A percentile compares a stretch with the other conserved stretches of the same genome.
These are phyloP conservation scores for Spheniscus mendiculus DNA, from an alignment of 2,113 vertebrate species.

Conservation along the genomic window DNA sequence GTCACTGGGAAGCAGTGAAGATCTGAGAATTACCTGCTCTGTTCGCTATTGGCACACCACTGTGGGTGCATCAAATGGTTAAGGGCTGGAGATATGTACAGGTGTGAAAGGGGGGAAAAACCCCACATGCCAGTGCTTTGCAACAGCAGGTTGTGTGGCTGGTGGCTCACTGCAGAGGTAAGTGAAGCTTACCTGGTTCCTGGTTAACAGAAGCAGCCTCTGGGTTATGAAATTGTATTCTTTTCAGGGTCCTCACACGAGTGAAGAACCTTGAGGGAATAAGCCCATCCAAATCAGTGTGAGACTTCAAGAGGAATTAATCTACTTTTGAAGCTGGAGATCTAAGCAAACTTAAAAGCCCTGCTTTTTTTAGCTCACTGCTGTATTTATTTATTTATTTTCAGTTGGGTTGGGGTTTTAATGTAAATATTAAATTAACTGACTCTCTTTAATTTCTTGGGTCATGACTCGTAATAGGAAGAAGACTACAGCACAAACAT, in stretches of 20 bases:
- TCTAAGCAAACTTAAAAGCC: background rate
- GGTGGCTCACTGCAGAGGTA: background rate
- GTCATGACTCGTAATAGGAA: background rate
- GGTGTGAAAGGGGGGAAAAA: background rate
- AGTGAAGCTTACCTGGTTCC: background rate
- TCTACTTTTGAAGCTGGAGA: conserved; percentile 3
- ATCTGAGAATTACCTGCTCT: background rate
- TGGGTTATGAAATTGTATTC: background rate
- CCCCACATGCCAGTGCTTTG: background rate
- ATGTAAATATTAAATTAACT: background rate
- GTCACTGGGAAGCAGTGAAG: background rate
- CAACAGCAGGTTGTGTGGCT: background rate
- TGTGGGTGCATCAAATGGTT: background rate
- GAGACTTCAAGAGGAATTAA: background rate
- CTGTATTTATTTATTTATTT: background rate
- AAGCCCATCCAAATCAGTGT: background rate
- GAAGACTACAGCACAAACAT: background rate
- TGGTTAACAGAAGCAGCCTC: background rate
- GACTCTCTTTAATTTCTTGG: background rate
- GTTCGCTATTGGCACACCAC: background rate
- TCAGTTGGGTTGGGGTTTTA: background rate
- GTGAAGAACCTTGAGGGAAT: background rate
- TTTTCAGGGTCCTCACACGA: background rate
- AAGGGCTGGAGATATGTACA: background rate
- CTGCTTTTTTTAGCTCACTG: background rate